Conservation (phyloP, 2,888 invertebrate species). For the Andrena fulva region DNA sequence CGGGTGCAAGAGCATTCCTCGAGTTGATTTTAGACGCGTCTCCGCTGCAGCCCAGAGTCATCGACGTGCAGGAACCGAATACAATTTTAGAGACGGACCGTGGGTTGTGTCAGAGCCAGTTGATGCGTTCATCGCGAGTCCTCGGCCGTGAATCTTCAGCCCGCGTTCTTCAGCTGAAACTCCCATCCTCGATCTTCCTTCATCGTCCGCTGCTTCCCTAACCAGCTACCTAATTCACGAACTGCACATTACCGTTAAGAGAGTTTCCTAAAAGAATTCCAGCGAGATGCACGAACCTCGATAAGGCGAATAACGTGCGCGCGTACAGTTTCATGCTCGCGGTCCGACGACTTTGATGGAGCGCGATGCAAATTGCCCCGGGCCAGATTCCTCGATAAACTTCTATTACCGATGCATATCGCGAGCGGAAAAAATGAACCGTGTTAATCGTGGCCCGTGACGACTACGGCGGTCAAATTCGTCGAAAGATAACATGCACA, state of each 20-base stretch:
- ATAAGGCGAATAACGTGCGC: conserved; percentile 18
- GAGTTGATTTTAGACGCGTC: background rate
- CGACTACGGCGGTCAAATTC: background rate
- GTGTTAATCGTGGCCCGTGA: conserved; percentile 20
- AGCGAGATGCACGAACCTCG: conserved; percentile 44
- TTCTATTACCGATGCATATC: conserved; percentile 13
- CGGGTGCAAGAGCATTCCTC: background rate
- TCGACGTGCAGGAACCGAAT: too few species aligned
- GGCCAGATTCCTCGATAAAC: background rate
- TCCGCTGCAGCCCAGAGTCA: too few species aligned
- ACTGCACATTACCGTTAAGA: conserved; percentile 20
- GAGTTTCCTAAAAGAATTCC: conserved; percentile 40
- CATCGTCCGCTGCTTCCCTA: background rate
- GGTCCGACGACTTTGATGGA: conserved; percentile 18
- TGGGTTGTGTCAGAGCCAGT: background rate
- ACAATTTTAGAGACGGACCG: background rate
- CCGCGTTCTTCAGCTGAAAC: too few species aligned
- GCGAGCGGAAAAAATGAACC: background rate
- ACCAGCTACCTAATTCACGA: conserved; percentile 12
- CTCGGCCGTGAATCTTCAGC: too few species aligned
- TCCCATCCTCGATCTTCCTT: too few species aligned
- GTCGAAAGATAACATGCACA: background rate
- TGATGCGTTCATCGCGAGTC: background rate
- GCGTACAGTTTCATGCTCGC: conserved; percentile 12
- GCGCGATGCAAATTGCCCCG: conserved; percentile 31